These are phyloP conservation scores for Caenorhabditis sinica DNA, from an alignment of 2,888 invertebrate species.

Conservation along the genomic window DNA sequence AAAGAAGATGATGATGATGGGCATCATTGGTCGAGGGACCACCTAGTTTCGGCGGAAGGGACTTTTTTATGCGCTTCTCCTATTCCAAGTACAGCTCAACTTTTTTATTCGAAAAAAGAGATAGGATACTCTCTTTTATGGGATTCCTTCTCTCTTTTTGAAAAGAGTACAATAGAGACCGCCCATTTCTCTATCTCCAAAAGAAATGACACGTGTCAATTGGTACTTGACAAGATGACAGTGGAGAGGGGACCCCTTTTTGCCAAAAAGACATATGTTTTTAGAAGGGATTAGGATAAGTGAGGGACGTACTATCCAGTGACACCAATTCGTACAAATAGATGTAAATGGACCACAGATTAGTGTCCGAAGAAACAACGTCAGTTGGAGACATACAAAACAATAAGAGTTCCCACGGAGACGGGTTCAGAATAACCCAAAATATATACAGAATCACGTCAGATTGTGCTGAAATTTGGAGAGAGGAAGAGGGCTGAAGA, in stretches of 20 bases:
- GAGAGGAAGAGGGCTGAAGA: not conserved
- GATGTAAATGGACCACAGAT: constrained; percentile 14
- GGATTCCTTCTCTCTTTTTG: constrained; percentile 2
- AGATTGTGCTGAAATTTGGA: constrained; percentile 1
- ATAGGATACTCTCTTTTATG: constrained; percentile 55
- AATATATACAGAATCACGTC: constrained; percentile 21
- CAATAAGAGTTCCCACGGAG: constrained; percentile 44
- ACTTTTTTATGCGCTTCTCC: constrained; percentile 43
- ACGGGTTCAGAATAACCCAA: not conserved
- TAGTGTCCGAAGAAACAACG: constrained; percentile 14
- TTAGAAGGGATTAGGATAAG: constrained; percentile 56
- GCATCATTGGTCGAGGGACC: constrained; percentile 29
- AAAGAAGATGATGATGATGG: constrained; percentile 46
- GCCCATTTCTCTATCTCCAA: constrained; percentile 9
- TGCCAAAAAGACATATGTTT: constrained; percentile 58
- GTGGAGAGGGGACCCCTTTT: not conserved
- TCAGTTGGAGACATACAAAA: constrained; percentile 22
- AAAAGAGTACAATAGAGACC: constrained; percentile 29
- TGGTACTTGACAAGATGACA: constrained; percentile 37
- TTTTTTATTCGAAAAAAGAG: constrained; percentile 44
- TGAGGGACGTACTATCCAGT: constrained; percentile 27
- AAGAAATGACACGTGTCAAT: constrained; percentile 57
- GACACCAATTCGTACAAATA: constrained; percentile 44
- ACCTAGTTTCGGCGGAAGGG: too few species aligned
- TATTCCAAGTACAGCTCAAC: constrained; percentile 19